Evolutionary conservation across 92 coral and sea anemone genomes (phyloP).

Genomic region (Palythoa caribaeorum): DNA sequence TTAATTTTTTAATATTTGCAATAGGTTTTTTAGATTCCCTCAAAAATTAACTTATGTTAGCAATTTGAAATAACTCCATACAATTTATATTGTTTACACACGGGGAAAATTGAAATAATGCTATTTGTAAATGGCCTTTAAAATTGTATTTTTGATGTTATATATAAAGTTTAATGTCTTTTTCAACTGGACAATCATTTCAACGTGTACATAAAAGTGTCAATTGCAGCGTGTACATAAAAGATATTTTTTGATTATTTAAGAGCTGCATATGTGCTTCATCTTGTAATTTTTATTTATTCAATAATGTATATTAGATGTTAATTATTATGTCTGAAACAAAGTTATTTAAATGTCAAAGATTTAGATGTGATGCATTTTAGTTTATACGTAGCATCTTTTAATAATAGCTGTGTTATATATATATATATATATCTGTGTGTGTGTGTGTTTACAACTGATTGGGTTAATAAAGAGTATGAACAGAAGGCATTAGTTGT

Average conservation of each 20-base stretch:
- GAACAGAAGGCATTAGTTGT: constrained; percentile 3
- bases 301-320: background rate
- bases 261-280: background rate
- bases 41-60: too few relatives aligned
- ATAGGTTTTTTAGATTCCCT: too few relatives aligned
- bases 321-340: background rate
- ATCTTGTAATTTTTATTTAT: background rate
- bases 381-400: background rate
- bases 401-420: background rate
- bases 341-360: background rate
- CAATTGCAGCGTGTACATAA: background rate
- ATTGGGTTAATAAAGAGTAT: background rate
- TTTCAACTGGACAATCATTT: constrained; percentile 1
- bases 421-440: background rate
- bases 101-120: too few relatives aligned
- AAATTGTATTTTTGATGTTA: background rate
- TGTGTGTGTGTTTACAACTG: background rate
- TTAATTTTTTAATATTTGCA: too few relatives aligned
- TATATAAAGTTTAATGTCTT: background rate
- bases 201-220: too few relatives aligned
- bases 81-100: too few relatives aligned
- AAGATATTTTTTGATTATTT: background rate
- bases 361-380: background rate
- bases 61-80: too few relatives aligned
- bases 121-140: too few relatives aligned